Conservation (phyloP, 2,888 invertebrate species). For the Timema cristinae region DNA sequence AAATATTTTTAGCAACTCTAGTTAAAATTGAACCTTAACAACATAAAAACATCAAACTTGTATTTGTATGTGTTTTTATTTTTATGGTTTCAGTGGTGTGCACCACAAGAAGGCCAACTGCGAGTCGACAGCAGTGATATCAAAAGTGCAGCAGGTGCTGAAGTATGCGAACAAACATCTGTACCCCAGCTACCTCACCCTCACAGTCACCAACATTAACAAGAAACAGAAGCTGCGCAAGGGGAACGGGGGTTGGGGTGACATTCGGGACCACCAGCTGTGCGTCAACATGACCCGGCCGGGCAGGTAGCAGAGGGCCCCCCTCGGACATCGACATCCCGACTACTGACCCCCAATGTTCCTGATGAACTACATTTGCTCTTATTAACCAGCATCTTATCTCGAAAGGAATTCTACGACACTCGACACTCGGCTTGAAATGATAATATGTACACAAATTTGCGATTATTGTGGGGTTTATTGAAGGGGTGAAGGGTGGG, state of each 20-base stretch:
- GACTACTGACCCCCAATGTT: no score
- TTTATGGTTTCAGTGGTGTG: conserved; percentile 72
- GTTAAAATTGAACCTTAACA: no score
- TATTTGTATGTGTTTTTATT: no score
- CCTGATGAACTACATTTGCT: no score
- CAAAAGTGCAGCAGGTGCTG: conserved; percentile 76
- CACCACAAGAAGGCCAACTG: conserved; percentile 93
- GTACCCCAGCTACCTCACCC: conserved; percentile 64
- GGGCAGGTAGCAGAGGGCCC: conserved; percentile 40
- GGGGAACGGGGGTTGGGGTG: conserved; percentile 98
- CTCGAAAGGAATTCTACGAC: no score
- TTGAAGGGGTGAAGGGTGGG: no score
- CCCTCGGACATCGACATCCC: neutral
- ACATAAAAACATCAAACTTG: no score
- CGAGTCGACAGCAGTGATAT: conserved; percentile 78
- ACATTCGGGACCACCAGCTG: conserved; percentile 76
- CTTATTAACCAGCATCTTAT: no score
- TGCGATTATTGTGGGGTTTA: no score
- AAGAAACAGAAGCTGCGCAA: conserved; percentile 69
- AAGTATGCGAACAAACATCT: conserved; percentile 66
- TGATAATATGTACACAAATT: no score
- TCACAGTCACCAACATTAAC: conserved; percentile 63
- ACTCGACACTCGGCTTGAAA: no score
- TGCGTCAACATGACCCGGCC: conserved; percentile 68
- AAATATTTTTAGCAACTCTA: no score